These are phyloP conservation scores for Drosophila micromelanica DNA, from an alignment of 1,140 invertebrate genomes.

Conservation along the genomic window DNA sequence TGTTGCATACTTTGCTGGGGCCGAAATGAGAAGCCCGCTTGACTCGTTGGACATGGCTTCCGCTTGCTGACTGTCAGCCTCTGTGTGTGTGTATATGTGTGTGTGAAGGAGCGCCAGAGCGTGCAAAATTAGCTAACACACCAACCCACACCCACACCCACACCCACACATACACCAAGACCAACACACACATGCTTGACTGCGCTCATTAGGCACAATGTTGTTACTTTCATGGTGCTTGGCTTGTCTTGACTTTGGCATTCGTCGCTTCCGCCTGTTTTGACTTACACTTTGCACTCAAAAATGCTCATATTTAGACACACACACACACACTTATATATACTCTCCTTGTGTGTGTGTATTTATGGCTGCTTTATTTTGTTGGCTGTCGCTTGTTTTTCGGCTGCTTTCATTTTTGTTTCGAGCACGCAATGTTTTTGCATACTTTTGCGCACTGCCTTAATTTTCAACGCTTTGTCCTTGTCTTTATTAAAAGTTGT, in stretches of 20 bases:
- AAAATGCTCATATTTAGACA: slow-evolving; percentile 45
- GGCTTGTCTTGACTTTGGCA: slow-evolving; percentile 63
- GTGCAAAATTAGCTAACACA: slow-evolving; percentile 59
- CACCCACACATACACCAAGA: neutral
- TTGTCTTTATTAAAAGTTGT: slow-evolving; percentile 79
- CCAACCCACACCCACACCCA: slow-evolving; percentile 18
- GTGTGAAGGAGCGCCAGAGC: slow-evolving; percentile 25
- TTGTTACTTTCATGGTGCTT: slow-evolving; percentile 67
- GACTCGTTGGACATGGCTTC: slow-evolving; percentile 48
- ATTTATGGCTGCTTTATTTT: slow-evolving; percentile 42
- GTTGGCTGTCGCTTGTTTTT: slow-evolving; percentile 38
- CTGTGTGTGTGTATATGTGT: slow-evolving; percentile 9
- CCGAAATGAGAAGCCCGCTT: slow-evolving; percentile 30
- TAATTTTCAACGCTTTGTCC: slow-evolving; percentile 69
- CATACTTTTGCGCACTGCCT: slow-evolving; percentile 62
- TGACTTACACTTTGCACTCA: slow-evolving; percentile 68
- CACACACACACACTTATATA: neutral
- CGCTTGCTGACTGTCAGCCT: slow-evolving; percentile 23
- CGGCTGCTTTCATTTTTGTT: slow-evolving; percentile 69
- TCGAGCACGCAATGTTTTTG: slow-evolving; percentile 66
- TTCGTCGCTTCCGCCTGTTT: slow-evolving; percentile 47
- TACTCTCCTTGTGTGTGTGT: slow-evolving; percentile 12
- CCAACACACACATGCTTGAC: slow-evolving; percentile 37
- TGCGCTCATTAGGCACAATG: slow-evolving; percentile 70
- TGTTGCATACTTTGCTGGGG: slow-evolving; percentile 49